Conservation (phyloP, 92 coral and sea anemone genomes). For the Actinostola sp. region DNA sequence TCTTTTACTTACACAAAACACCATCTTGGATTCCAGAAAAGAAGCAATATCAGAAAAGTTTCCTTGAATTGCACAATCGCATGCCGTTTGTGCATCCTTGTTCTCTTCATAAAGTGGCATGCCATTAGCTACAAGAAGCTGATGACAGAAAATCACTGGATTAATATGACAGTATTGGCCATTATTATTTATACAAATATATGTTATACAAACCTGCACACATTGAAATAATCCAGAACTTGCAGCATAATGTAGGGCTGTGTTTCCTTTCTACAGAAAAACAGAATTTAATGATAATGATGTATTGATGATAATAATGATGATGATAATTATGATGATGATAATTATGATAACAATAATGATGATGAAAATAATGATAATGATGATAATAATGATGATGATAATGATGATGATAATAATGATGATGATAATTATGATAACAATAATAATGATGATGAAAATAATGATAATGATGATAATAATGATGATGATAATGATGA, state of each 20-base stretch:
- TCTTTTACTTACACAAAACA: conserved; percentile 85
- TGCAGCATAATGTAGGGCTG: conserved; percentile 95
- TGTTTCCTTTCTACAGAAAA: conserved; percentile 70
- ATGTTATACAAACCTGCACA: conserved; percentile 84
- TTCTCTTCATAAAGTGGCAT: conserved; percentile 93
- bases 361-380: too few relatives aligned
- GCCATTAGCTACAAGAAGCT: conserved; percentile 86
- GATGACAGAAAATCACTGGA: too few relatives aligned
- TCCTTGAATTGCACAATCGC: conserved; percentile 93
- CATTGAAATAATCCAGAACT: conserved; percentile 85
- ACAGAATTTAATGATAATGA: neutral
- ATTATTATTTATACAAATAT: neutral
- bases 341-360: too few relatives aligned
- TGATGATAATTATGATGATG: too few relatives aligned
- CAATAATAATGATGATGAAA: too few relatives aligned
- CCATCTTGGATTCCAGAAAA: conserved; percentile 96
- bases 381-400: too few relatives aligned
- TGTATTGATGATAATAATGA: too few relatives aligned
- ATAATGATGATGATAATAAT: too few relatives aligned
- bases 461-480: too few relatives aligned
- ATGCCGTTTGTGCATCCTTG: conserved; percentile 83
- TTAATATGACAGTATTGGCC: too few relatives aligned
- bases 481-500: too few relatives aligned
- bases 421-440: too few relatives aligned
- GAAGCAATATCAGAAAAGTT: conserved; percentile 86